phyloP scores from a whole-genome alignment of 1,140 invertebrate species.

The Agraylea sexmaculata region DNA sequence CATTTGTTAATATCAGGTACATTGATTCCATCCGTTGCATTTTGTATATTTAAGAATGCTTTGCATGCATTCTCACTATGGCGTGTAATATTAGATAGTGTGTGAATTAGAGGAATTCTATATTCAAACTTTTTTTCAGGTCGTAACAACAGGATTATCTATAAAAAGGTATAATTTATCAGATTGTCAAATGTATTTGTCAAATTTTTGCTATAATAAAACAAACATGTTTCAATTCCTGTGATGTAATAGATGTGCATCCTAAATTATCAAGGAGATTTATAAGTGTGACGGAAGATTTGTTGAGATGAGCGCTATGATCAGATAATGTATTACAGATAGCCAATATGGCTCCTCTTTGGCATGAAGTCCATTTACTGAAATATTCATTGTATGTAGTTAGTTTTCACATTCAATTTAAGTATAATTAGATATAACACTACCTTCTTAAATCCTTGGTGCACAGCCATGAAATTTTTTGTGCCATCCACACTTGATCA shows the following conservation, averaged over 20 bases:
- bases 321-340: slow-evolving; percentile 30
- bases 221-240: slow-evolving; percentile 45
- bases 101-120: slow-evolving; percentile 18
- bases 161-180: slow-evolving; percentile 7
- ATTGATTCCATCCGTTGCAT: slow-evolving; percentile 39
- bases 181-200: neutral
- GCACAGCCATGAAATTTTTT: slow-evolving; percentile 30
- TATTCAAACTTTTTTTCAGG: slow-evolving; percentile 18
- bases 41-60: slow-evolving; percentile 40
- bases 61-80: slow-evolving; percentile 25
- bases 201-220: slow-evolving; percentile 12
- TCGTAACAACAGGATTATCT: slow-evolving; percentile 19
- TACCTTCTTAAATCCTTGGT: slow-evolving; percentile 34
- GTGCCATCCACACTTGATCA: slow-evolving; percentile 33
- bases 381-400: slow-evolving; percentile 10
- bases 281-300: slow-evolving; percentile 39
- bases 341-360: slow-evolving; percentile 30
- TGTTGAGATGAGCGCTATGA: slow-evolving; percentile 23
- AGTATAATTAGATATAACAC: slow-evolving; percentile 8
- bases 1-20: slow-evolving; percentile 41
- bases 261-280: slow-evolving; percentile 45
- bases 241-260: slow-evolving; percentile 43
- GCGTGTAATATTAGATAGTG: slow-evolving; percentile 19
- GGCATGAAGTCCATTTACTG: slow-evolving; percentile 33
- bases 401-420: neutral